Evolutionary conservation across 2,113 vertebrate species (phyloP), one percentile per base, ranked within the genome.

Genomic region (Climacteris rufus): DNA sequence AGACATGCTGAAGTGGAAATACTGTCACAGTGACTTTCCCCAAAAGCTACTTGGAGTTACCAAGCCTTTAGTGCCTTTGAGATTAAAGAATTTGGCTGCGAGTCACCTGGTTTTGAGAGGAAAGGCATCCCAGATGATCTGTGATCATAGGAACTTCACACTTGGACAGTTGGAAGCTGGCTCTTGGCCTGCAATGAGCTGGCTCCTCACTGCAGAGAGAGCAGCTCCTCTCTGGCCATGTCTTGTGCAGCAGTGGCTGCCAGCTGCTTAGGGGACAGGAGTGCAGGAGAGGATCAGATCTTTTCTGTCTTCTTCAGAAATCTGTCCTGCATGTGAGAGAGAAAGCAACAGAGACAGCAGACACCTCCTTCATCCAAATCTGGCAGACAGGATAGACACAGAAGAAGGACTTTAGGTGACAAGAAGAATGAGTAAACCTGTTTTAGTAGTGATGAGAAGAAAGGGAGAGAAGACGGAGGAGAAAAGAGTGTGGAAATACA

Each of bases 111-210:
- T 90, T 83, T 94, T 90, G 88, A 78, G 83, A 95, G 90, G 88
- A 96, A 92, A 95, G 90, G 93, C 83, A 96, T 92, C 72, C 56
- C 72, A 94, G 90, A 92, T 96, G 92, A 96, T 92, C 79, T 97
- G 85, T 94, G 94, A 89, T 95, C 86, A 87, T 49, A 89, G 95
- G 94, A 96, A 93, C 96, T 96, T 97, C 93, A 87, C 94, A 95
- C 92, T 91, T 64, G 80, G 89, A 78, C 85, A 92, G 88, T 93
- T 96, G 92, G 85, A 88, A 94, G 87, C 85, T 95, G 96, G 83
- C 92, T 81, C 49, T 49, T 76, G 87, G 95, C 91, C 92, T 93
- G 79, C 0, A 0, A 70, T 86, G 83, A 90, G 78, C 77, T 88
- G 91, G 75, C 60, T 92, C 57, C 76, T 95, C 57, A 86, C 59